Evolutionary conservation across 1,140 invertebrate genomes (phyloP).

Genomic region (Linepithema humile): DNA sequence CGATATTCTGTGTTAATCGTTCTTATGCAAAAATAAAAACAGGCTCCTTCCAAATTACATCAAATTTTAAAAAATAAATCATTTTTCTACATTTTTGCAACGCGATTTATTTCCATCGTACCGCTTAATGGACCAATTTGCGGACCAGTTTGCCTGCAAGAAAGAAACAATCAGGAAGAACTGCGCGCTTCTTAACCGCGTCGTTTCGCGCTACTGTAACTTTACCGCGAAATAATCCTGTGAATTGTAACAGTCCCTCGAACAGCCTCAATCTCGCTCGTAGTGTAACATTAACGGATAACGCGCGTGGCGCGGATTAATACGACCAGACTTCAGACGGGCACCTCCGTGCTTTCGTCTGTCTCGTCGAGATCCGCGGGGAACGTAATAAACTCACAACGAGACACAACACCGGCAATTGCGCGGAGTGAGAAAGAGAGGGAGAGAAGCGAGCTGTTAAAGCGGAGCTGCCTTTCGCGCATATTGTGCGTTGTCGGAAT

Average conservation of each 20-base stretch:
- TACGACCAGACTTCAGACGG: background rate
- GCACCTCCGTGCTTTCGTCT: background rate
- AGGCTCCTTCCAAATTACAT: background rate
- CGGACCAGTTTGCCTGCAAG: background rate
- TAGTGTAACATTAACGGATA: background rate
- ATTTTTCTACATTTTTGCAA: background rate
- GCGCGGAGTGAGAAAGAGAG: background rate
- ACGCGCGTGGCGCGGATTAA: constrained; percentile 7
- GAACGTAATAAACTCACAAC: constrained; percentile 41
- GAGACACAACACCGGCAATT: constrained; percentile 13
- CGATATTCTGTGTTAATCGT: background rate
- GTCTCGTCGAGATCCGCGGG: constrained; percentile 1
- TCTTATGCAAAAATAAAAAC: background rate
- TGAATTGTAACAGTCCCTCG: background rate
- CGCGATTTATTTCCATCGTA: background rate
- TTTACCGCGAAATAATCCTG: background rate
- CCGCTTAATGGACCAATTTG: constrained; percentile 9
- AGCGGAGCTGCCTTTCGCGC: constrained; percentile 13
- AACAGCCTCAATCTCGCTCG: constrained; percentile 11
- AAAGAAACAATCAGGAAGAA: background rate
- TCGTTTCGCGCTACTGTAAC: background rate
- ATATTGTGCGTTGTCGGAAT: too few species aligned
- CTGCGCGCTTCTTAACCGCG: background rate
- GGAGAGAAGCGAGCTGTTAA: background rate
- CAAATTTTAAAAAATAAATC: too few species aligned